Conservation (phyloP, 2,797 vertebrate species). For the Halcyon leucocephala region DNA sequence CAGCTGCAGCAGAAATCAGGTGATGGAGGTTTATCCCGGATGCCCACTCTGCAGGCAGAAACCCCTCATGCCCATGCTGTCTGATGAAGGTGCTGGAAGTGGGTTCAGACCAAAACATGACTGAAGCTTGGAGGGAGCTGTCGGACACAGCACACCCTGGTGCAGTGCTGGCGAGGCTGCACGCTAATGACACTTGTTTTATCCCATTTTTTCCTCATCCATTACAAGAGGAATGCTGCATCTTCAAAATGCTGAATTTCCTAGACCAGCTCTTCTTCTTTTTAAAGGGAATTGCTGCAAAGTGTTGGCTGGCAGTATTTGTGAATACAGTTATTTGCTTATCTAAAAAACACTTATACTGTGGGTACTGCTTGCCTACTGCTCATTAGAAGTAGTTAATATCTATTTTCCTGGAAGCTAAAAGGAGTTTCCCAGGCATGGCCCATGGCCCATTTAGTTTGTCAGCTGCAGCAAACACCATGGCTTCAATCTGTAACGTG, state of each 20-base stretch:
- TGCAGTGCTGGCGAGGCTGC: not conserved
- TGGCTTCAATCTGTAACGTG: not conserved
- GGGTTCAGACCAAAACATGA: not conserved
- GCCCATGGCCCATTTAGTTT: not conserved
- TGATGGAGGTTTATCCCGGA: not conserved
- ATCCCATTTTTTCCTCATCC: not conserved
- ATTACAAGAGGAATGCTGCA: not conserved
- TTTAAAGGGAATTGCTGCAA: constrained; percentile 17
- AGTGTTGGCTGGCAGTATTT: constrained; percentile 13
- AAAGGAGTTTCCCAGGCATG: not conserved
- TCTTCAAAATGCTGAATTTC: constrained; percentile 9
- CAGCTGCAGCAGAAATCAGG: not conserved
- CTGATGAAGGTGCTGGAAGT: not conserved
- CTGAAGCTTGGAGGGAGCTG: not conserved
- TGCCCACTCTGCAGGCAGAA: not conserved
- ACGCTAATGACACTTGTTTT: not conserved
- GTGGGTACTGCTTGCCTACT: not conserved
- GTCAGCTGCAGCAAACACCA: not conserved
- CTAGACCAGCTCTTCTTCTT: not conserved
- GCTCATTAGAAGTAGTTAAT: constrained; percentile 6
- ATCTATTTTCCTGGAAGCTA: not conserved
- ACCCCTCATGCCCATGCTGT: not conserved
- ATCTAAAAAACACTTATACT: not conserved
- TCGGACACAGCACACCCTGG: not conserved
- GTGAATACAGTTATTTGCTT: constrained; percentile 16